A percentile compares a stretch with the other conserved stretches of the same genome.
phyloP scores from a whole-genome alignment of 2,888 invertebrate species.

The Onchidella celtica region DNA sequence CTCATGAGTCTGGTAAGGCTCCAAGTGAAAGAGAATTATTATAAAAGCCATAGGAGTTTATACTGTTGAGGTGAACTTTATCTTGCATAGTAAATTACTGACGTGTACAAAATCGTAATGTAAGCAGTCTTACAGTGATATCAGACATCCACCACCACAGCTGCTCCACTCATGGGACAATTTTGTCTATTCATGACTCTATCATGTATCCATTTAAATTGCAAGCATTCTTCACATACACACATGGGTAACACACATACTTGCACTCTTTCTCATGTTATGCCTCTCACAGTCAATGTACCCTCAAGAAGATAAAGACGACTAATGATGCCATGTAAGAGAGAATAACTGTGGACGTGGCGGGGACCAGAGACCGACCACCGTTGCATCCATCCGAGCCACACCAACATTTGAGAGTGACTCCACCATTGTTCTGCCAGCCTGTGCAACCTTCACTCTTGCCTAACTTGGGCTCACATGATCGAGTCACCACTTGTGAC shows the following conservation, averaged over 20 bases:
- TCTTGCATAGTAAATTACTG: too few species aligned
- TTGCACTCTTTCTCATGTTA: too few species aligned
- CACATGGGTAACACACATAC: constrained; percentile 10
- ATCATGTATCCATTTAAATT: too few species aligned
- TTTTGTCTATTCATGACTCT: too few species aligned
- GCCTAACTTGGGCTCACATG: constrained; percentile 55
- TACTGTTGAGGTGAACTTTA: too few species aligned
- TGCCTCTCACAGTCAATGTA: constrained; percentile 11
- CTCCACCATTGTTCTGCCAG: constrained; percentile 61
- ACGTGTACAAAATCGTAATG: too few species aligned
- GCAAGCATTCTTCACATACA: neutral
- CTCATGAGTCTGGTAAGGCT: too few species aligned
- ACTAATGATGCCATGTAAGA: constrained; percentile 21
- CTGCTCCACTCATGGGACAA: too few species aligned
- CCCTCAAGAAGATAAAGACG: neutral
- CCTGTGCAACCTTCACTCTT: constrained; percentile 62
- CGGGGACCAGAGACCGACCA: neutral
- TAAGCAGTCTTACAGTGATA: too few species aligned
- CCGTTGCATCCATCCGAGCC: constrained; percentile 67
- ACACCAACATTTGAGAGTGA: constrained; percentile 69
- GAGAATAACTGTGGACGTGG: neutral
- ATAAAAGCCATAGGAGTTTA: too few species aligned
- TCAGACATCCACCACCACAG: too few species aligned
- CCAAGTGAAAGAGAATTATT: too few species aligned
- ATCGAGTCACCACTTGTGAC: constrained; percentile 56